Base-by-base conservation (phyloP, 2,113 vertebrate genomes). In the Noctilio leporinus region DNA sequence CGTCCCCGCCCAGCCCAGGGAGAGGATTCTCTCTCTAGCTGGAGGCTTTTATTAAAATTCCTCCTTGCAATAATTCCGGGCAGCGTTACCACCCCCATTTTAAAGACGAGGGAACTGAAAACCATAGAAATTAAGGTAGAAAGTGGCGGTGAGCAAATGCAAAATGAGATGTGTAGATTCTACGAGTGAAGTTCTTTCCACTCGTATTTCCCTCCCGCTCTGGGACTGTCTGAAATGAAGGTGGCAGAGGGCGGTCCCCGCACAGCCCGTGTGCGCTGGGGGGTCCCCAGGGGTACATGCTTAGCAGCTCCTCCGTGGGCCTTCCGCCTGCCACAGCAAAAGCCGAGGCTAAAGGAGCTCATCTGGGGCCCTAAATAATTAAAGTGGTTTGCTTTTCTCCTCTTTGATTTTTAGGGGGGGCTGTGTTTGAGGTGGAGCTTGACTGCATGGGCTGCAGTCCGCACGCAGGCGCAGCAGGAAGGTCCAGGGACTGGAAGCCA, bases 401-500 rank as follows among this genome's bases (percentile, higher is more conserved):
- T 40, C 67, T 19, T 19, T 24, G 40, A 15, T 0, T 5, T 80
- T 70, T 6, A 9, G 10, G 75, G 55, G 22, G 1, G 30, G 11
- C 10, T 35, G n/a, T 33, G 17, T 40, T 17, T 11, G 10, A 62
- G 53, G 15, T 3, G 2, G 55, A 0, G 5, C 76, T 24, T 30
- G 16, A 35, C 65, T 5, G 5, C 10, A 4, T 30, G 17, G 9
- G 33, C 33, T 4, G 1, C n/a, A 0, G 35, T 47, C 0, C 0
- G 51, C 57, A 24, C 5, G 51, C 49, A 26, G 35, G 0, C 2
- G 0, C 0, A 7, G 57, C n/a, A 19, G 76, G 73, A 11, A 10
- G 0, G 15, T 53, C 19, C 16, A 4, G 4, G 17, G 5, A 0
- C 4, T 3, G 2, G 17, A 1, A n/a, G n/a, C n/a, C n/a, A n/a